A percentile compares a stretch with the other conserved stretches of the same genome.
phyloP scores from a whole-genome alignment of 2,888 invertebrate species.

The Melanargia galathea region DNA sequence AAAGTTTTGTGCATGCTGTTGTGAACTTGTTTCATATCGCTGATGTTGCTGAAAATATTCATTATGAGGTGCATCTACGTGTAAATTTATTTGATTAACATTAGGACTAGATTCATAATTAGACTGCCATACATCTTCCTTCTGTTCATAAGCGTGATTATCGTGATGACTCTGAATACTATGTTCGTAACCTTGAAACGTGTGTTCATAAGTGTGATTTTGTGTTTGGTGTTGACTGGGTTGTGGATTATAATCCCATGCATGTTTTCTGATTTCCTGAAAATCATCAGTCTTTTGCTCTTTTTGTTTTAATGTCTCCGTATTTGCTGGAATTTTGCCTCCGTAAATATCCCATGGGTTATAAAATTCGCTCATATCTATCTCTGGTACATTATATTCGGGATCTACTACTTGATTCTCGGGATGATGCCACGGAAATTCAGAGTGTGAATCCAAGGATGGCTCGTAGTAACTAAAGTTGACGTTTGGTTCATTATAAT shows the following conservation, averaged over 20 bases:
- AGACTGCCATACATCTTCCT: conserved; percentile 24
- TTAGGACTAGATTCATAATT: conserved; percentile 33
- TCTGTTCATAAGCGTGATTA: conserved; percentile 20
- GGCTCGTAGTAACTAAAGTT: conserved; percentile 59
- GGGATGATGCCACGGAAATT: conserved; percentile 77
- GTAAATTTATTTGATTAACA: neutral
- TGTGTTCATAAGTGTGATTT: conserved; percentile 40
- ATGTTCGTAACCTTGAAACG: neutral
- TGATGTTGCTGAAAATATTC: conserved; percentile 5
- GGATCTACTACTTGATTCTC: conserved; percentile 53
- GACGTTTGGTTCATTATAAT: conserved; percentile 45
- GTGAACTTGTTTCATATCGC: conserved; percentile 41
- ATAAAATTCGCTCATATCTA: conserved; percentile 62
- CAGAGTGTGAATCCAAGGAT: conserved; percentile 66
- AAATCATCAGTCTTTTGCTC: conserved; percentile 50
- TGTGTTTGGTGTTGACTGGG: conserved; percentile 42
- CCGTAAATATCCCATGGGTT: conserved; percentile 91
- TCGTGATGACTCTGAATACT: neutral
- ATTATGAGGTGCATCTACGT: neutral
- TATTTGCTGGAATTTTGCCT: conserved; percentile 70
- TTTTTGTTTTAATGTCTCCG: conserved; percentile 46
- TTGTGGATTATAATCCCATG: conserved; percentile 56
- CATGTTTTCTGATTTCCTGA: conserved; percentile 63
- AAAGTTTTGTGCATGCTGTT: conserved; percentile 36
- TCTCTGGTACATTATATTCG: conserved; percentile 47